Percentiles rank a stretch among this genome's conserved stretches.
Conservation (phyloP, 1,140 invertebrate genomes). For the Holotrichia oblita region DNA sequence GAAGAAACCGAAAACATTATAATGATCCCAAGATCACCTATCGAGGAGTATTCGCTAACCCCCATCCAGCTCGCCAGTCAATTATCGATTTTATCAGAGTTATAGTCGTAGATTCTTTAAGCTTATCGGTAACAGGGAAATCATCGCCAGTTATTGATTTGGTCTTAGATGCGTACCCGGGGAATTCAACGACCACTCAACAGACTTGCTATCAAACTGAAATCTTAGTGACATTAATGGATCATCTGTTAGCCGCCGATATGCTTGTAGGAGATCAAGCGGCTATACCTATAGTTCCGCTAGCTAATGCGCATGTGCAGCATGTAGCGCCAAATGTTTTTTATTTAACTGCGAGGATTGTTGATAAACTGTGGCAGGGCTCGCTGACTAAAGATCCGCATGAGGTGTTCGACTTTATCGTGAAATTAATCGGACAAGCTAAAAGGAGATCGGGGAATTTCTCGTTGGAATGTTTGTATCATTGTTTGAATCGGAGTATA, state of each 20-base stretch:
- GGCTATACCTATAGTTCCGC: conserved; percentile 77
- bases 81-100: conserved; percentile 95
- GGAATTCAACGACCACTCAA: conserved; percentile 80
- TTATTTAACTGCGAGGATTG: conserved; percentile 90
- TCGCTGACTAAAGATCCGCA: conserved; percentile 88
- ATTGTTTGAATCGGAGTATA: conserved; percentile 93
- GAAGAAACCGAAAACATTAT: conserved; percentile 69
- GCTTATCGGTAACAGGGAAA: conserved; percentile 79
- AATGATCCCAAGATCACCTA: conserved; percentile 62
- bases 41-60: conserved; percentile 72
- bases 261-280: conserved; percentile 85
- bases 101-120: conserved; percentile 93
- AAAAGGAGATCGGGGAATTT: conserved; percentile 80
- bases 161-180: conserved; percentile 87
- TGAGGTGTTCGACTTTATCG: conserved; percentile 95
- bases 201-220: conserved; percentile 93
- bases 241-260: conserved; percentile 92
- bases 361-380: conserved; percentile 98
- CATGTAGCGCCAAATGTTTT: conserved; percentile 91
- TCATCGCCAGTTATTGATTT: conserved; percentile 82
- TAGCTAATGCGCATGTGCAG: conserved; percentile 80
- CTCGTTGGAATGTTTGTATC: conserved; percentile 86
- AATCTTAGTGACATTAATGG: conserved; percentile 90
- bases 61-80: conserved; percentile 87
- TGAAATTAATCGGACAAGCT: conserved; percentile 89